phyloP scores from a whole-genome alignment of 2,797 vertebrate genomes.

The Chelidonichthys spinosus region DNA sequence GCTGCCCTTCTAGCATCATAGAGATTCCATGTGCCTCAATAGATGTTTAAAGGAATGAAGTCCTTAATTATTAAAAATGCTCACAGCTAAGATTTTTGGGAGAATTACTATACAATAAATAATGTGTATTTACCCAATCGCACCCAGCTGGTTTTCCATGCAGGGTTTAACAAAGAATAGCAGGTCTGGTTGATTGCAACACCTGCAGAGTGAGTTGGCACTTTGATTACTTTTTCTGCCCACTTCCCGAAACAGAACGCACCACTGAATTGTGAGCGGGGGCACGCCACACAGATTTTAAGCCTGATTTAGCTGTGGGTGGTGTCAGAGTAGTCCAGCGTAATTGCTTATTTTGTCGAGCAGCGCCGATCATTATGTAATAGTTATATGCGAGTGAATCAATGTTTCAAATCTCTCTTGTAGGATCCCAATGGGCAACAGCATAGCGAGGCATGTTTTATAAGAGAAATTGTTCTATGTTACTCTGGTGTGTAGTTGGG shows the following conservation, averaged over 20 bases:
- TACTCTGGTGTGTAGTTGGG: neutral
- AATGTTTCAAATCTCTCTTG: slow-evolving; percentile 24
- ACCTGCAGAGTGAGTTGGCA: neutral
- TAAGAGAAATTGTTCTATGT: neutral
- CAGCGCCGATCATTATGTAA: slow-evolving; percentile 24
- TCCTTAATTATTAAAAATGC: neutral
- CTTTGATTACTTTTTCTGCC: slow-evolving; percentile 1
- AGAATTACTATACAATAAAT: neutral
- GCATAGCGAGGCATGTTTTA: neutral
- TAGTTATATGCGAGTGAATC: neutral
- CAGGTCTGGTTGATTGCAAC: slow-evolving; percentile 22
- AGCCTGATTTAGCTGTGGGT: slow-evolving; percentile 15
- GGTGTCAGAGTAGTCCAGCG: slow-evolving; percentile 1
- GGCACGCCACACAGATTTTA: neutral
- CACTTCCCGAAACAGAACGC: slow-evolving; percentile 6
- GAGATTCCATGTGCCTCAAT: slow-evolving; percentile 2
- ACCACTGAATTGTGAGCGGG: slow-evolving; percentile 6
- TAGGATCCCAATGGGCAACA: neutral
- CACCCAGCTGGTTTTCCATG: neutral
- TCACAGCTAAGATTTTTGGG: neutral
- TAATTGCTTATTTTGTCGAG: slow-evolving; percentile 7
- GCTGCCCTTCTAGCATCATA: neutral
- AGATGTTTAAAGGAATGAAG: neutral
- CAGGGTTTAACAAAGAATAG: slow-evolving; percentile 16
- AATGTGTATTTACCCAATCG: neutral